Evolutionary conservation across 2,113 vertebrate species (phyloP).

Genomic region (Nerophis ophidion): DNA sequence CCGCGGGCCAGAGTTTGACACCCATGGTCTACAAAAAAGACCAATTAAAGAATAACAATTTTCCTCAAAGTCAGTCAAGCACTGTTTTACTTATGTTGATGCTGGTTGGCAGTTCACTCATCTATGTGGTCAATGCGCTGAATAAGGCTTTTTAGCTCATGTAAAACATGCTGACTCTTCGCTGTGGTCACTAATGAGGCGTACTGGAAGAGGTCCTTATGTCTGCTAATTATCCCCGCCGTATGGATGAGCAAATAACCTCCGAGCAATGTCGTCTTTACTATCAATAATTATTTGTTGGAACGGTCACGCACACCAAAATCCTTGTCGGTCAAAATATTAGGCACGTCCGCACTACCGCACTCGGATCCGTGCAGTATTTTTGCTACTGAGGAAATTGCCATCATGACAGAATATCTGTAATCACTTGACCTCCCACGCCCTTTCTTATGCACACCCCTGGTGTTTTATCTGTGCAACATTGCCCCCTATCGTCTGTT

Average conservation of each 20-base stretch:
- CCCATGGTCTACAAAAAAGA: too few relatives aligned
- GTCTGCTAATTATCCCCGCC: conserved; percentile 17
- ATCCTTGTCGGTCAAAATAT: too few relatives aligned
- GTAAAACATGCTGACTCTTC: conserved; percentile 34
- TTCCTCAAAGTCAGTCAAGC: not conserved
- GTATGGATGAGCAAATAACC: not conserved
- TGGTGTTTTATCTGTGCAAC: conserved; percentile 58
- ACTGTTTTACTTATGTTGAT: not conserved
- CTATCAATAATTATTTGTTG: not conserved
- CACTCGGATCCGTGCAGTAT: conserved; percentile 14
- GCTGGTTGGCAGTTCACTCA: conserved; percentile 16
- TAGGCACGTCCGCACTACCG: not conserved
- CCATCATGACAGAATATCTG: conserved; percentile 37
- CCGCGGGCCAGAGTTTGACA: too few relatives aligned
- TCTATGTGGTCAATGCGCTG: conserved; percentile 3
- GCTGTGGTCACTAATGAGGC: conserved; percentile 33
- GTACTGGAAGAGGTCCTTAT: conserved; percentile 4
- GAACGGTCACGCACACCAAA: too few relatives aligned
- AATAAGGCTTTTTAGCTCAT: conserved; percentile 12
- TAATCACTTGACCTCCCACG: conserved; percentile 45
- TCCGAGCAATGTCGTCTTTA: not conserved
- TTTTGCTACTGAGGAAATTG: conserved; percentile 35
- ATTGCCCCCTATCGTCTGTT: conserved; percentile 64
- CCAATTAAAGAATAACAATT: not conserved
- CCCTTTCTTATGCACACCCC: conserved; percentile 12